Percentiles rank a stretch among this genome's conserved stretches.
These are phyloP conservation scores for Leptopilina syphax DNA, from an alignment of 2,888 invertebrate genomes.

Conservation along the genomic window DNA sequence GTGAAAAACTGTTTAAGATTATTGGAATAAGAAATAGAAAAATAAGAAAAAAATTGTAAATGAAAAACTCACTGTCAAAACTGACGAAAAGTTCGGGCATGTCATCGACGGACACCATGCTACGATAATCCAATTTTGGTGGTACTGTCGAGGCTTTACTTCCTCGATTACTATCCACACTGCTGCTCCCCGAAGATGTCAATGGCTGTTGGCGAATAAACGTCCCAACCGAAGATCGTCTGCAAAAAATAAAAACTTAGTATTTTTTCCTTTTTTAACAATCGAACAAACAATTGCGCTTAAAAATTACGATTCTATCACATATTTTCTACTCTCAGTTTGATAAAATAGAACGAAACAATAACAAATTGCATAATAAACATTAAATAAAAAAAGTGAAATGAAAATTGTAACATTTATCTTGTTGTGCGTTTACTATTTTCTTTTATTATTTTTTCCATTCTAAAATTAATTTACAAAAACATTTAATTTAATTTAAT, in stretches of 20 bases:
- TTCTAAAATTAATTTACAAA: too few relatives aligned
- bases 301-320: slow-evolving; percentile 31
- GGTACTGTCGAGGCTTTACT: slow-evolving; percentile 80
- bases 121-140: slow-evolving; percentile 91
- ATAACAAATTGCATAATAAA: background rate
- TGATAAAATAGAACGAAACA: background rate
- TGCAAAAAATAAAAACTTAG: slow-evolving; percentile 74
- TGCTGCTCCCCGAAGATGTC: slow-evolving; percentile 77
- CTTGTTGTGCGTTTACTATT: too few relatives aligned
- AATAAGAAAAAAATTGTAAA: slow-evolving; percentile 2
- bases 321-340: background rate
- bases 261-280: background rate
- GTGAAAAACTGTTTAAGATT: slow-evolving; percentile 17
- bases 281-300: background rate
- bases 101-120: slow-evolving; percentile 96
- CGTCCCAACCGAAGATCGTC: slow-evolving; percentile 91
- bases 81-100: slow-evolving; percentile 97
- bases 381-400: too few relatives aligned
- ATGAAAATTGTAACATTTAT: too few relatives aligned
- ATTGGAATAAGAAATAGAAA: background rate
- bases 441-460: too few relatives aligned
- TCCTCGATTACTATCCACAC: slow-evolving; percentile 81
- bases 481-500: too few relatives aligned
- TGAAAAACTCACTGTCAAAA: slow-evolving; percentile 89
- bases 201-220: slow-evolving; percentile 85